Evolutionary conservation across 2,888 invertebrate genomes (phyloP).

Genomic region (Lymantria monacha): DNA sequence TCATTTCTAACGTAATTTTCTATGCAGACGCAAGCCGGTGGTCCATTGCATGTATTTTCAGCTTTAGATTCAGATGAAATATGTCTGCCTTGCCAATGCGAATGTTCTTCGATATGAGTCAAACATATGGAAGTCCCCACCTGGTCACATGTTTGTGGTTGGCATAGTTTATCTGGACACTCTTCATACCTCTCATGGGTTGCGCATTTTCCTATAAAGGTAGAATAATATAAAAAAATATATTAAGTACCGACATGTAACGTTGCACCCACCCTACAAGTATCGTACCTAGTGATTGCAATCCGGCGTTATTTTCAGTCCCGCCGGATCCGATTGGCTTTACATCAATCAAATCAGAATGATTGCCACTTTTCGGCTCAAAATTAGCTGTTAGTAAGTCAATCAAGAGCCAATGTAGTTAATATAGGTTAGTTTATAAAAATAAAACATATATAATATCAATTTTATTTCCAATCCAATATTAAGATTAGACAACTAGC

Average conservation of each 20-base stretch:
- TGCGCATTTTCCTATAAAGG: slow-evolving; percentile 12
- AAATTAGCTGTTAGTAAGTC: too few relatives aligned
- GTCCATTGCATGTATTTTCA: slow-evolving; percentile 1
- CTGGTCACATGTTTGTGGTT: slow-evolving; percentile 20
- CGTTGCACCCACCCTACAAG: too few relatives aligned
- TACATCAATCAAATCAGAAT: too few relatives aligned
- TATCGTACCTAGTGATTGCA: too few relatives aligned
- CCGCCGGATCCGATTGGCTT: too few relatives aligned
- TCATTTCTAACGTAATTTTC: slow-evolving; percentile 15
- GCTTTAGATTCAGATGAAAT: not conserved
- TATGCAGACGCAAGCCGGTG: slow-evolving; percentile 16
- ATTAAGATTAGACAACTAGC: too few relatives aligned
- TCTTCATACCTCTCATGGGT: slow-evolving; percentile 13
- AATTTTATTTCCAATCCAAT: too few relatives aligned
- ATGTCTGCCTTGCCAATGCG: not conserved
- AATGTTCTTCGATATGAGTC: not conserved
- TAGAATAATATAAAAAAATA: not conserved
- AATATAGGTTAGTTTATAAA: too few relatives aligned
- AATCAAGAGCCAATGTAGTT: too few relatives aligned
- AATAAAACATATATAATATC: too few relatives aligned
- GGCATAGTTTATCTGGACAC: slow-evolving; percentile 14
- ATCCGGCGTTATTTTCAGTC: too few relatives aligned
- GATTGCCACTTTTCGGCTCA: too few relatives aligned
- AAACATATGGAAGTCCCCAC: slow-evolving; percentile 3
- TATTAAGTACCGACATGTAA: not conserved